Evolutionary conservation across 2,888 invertebrate species (phyloP).

Genomic region (Drepanosiphum platanoidis): DNA sequence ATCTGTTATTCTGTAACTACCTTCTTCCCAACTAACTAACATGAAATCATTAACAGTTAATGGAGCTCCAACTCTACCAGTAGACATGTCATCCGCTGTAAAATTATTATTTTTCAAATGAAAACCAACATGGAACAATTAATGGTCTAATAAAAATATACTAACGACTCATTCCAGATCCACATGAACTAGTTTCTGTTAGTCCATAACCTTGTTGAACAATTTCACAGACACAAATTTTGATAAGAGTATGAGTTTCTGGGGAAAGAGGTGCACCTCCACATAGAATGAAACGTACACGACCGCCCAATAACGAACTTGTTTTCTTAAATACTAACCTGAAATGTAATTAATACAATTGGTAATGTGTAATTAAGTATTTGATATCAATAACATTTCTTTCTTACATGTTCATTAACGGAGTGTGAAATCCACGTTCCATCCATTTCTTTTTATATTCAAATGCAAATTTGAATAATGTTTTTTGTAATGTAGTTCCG

Average conservation of each 20-base stretch:
- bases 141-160: slow-evolving; percentile 64
- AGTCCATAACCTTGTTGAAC: slow-evolving; percentile 95
- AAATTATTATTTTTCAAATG: slow-evolving; percentile 19
- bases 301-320: slow-evolving; percentile 85
- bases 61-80: slow-evolving; percentile 90
- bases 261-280: slow-evolving; percentile 96
- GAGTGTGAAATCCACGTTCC: slow-evolving; percentile 83
- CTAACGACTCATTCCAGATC: slow-evolving; percentile 83
- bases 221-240: slow-evolving; percentile 88
- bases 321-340: slow-evolving; percentile 74
- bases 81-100: slow-evolving; percentile 73
- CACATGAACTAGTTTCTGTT: slow-evolving; percentile 96
- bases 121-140: background rate
- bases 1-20: slow-evolving; percentile 87
- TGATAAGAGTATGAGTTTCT: slow-evolving; percentile 94
- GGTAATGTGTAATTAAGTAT: background rate
- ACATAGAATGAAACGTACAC: slow-evolving; percentile 85
- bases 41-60: slow-evolving; percentile 84
- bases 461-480: slow-evolving; percentile 93
- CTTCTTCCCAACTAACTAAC: slow-evolving; percentile 94
- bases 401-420: slow-evolving; percentile 75
- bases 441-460: slow-evolving; percentile 90
- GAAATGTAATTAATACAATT: slow-evolving; percentile 64
- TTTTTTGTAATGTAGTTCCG: slow-evolving; percentile 80
- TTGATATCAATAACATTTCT: background rate